phyloP scores from a whole-genome alignment of 2,113 vertebrate genomes.

The Grus americana region DNA sequence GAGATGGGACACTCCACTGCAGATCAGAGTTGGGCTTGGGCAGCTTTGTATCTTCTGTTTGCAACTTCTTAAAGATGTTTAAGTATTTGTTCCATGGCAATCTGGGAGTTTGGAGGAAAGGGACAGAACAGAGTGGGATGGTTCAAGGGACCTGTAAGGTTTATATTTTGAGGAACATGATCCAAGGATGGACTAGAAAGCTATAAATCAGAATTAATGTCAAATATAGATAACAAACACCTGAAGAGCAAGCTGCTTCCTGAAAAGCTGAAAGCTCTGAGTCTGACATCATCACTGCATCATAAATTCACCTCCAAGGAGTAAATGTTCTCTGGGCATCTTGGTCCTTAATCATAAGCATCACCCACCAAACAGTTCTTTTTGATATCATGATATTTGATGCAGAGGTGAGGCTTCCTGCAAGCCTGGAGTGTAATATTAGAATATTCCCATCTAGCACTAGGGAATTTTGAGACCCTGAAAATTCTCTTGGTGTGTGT shows the following conservation, averaged over 20 bases:
- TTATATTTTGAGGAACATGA: background rate
- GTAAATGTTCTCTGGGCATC: background rate
- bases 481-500: background rate
- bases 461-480: background rate
- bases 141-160: background rate
- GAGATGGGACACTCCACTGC: background rate
- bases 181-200: background rate
- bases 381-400: background rate
- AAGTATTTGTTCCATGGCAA: background rate
- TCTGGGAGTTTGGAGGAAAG: background rate
- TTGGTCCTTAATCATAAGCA: background rate
- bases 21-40: background rate
- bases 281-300: background rate
- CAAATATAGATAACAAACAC: background rate
- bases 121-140: background rate
- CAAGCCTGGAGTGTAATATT: background rate
- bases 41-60: background rate
- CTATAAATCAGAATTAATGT: background rate
- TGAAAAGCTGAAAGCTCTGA: background rate
- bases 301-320: background rate
- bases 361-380: background rate
- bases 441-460: background rate
- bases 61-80: background rate
- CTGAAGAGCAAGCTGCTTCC: background rate
- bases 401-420: background rate